A percentile compares a stretch with the other conserved stretches of the same genome.
Evolutionary conservation across 2,113 vertebrate species (phyloP).

Genomic region (Scophthalmus maximus): DNA sequence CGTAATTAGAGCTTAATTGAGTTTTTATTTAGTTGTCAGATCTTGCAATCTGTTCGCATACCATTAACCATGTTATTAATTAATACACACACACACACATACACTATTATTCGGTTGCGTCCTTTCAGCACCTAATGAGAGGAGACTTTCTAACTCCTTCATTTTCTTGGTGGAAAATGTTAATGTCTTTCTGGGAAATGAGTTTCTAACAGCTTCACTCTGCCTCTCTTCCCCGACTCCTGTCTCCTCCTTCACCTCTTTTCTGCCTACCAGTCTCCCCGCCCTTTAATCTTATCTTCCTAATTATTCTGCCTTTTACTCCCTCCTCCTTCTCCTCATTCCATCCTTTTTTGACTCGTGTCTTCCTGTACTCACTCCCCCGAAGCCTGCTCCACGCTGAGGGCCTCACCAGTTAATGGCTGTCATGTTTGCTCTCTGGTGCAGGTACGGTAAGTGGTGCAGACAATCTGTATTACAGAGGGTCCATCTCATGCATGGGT

Average conservation of each 20-base stretch:
- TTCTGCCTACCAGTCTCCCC: slow-evolving; percentile 17
- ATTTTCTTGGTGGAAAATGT: slow-evolving; percentile 10
- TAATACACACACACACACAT: not conserved
- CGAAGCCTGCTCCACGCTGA: slow-evolving; percentile 41
- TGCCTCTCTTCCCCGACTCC: slow-evolving; percentile 2
- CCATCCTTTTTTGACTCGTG: not conserved
- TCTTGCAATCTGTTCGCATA: not conserved
- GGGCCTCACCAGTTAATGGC: slow-evolving; percentile 73
- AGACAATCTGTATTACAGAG: slow-evolving; percentile 84
- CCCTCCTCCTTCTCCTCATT: not conserved
- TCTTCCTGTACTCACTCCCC: slow-evolving; percentile 1
- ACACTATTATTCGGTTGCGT: not conserved
- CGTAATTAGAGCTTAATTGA: too few relatives aligned
- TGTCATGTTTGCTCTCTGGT: slow-evolving; percentile 78
- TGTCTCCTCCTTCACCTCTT: not conserved
- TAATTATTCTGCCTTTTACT: slow-evolving; percentile 23
- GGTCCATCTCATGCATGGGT: slow-evolving; percentile 80
- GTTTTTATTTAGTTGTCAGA: too few relatives aligned
- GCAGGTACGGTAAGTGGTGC: slow-evolving; percentile 69
- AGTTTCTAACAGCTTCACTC: slow-evolving; percentile 24
- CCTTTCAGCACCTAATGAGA: slow-evolving; percentile 1
- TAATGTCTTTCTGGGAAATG: slow-evolving; percentile 35
- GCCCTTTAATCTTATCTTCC: slow-evolving; percentile 2
- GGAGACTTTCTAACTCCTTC: not conserved
- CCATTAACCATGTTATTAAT: not conserved